Base-by-base conservation (phyloP, 2,113 vertebrate genomes). In the Ciconia boyciana region DNA sequence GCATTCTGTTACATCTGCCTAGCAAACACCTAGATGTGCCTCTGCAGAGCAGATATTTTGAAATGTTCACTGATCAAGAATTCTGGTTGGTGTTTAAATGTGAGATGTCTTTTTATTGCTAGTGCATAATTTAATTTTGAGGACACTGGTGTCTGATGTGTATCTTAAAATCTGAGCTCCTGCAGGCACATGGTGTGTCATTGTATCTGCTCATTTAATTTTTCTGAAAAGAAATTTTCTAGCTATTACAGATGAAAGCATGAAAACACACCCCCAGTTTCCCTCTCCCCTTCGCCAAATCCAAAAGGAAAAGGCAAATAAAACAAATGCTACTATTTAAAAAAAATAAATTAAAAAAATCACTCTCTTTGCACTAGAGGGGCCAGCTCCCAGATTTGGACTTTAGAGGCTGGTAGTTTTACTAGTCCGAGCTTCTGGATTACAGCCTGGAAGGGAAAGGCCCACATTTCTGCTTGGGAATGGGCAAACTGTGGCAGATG, bases 51-150 rank as follows among this genome's bases (percentile, higher is more conserved):
- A 91, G 41, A 76, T 44, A 32, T 92, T 89, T 91, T 69, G 19
- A 94, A 94, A 82, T 46, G 41, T 85, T 94, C 55, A 39, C 60
- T 91, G 82, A 90, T 96, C 57, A 68, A 81, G 43, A 93, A 66
- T 84, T 79, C 77, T 87, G 57, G n/a, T 74, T 85, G 34, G 6
- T 82, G 91, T 72, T 66, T 57, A 79, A 79, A 85, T 80, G 60
- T 60, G 48, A 92, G 70, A 48, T 78, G 44, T 46, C 74, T 92
- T 91, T 90, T 88, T 83, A 83, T 61, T 93, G 68, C 88, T 90
- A 87, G 55, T 41, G 34, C 32, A 41, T 90, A 85, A 88, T 96
- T 89, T 83, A 94, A 89, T 93, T 83, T 94, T 78, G 60, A 81
- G 93, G 51, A 85, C 80, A 80, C 68, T 92, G 68, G 68, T 83